A percentile compares a stretch with the other conserved stretches of the same genome.
phyloP scores from a whole-genome alignment of 2,797 vertebrate species.

The Arctocebus calabarensis region DNA sequence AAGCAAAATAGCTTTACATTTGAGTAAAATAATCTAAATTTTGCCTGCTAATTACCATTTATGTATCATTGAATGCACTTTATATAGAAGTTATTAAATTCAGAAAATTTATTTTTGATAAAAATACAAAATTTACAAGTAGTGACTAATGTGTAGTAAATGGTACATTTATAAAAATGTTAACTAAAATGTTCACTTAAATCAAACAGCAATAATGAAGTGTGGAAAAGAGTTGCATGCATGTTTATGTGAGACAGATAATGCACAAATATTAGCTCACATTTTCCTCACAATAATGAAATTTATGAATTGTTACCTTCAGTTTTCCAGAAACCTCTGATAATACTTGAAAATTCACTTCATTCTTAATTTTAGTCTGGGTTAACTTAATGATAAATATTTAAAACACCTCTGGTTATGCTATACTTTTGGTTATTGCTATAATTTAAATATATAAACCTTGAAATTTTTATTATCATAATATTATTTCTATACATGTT shows the following conservation, averaged over 20 bases:
- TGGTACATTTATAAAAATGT: background rate
- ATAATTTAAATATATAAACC: slow-evolving; percentile 55
- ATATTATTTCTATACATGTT: slow-evolving; percentile 27
- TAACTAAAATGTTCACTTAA: slow-evolving; percentile 22
- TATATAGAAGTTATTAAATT: slow-evolving; percentile 48
- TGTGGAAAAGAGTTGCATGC: background rate
- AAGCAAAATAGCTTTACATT: slow-evolving; percentile 13
- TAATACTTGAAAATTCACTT: slow-evolving; percentile 53
- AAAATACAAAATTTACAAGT: slow-evolving; percentile 30
- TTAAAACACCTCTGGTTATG: slow-evolving; percentile 38
- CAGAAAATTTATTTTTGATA: slow-evolving; percentile 63
- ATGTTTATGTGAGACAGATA: background rate
- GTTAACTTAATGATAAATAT: slow-evolving; percentile 50
- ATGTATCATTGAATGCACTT: background rate
- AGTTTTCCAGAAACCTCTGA: slow-evolving; percentile 44
- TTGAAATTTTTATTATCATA: slow-evolving; percentile 27
- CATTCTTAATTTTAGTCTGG: slow-evolving; percentile 64
- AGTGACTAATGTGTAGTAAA: slow-evolving; percentile 18
- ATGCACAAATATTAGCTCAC: background rate
- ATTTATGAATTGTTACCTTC: slow-evolving; percentile 32
- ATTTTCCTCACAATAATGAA: background rate
- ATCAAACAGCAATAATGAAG: slow-evolving; percentile 41
- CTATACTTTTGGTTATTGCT: slow-evolving; percentile 56
- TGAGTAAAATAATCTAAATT: slow-evolving; percentile 49
- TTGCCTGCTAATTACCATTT: background rate